Percentiles rank a stretch among this genome's conserved stretches.
These are phyloP conservation scores for Oreotrochilus melanogaster DNA, from an alignment of 2,113 vertebrate genomes.

Conservation along the genomic window DNA sequence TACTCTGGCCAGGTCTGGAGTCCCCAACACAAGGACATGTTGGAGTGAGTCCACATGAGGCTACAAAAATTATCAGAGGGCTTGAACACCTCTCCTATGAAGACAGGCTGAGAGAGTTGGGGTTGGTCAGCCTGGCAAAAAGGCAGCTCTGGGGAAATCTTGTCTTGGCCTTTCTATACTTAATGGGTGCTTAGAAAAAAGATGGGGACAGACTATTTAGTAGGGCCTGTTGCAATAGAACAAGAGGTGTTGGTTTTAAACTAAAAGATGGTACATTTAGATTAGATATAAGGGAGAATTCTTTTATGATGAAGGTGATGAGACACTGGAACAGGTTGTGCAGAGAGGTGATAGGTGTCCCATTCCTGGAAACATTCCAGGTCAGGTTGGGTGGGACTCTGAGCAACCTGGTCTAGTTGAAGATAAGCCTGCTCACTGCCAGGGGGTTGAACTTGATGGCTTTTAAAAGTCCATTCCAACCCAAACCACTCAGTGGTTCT, in stretches of 20 bases:
- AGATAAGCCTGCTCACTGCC: not conserved
- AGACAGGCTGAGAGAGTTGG: not conserved
- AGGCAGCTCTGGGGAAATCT: not conserved
- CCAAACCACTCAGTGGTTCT: not conserved
- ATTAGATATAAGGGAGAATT: not conserved
- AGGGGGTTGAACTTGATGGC: not conserved
- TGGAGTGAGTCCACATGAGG: not conserved
- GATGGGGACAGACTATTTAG: not conserved
- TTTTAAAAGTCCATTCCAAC: not conserved
- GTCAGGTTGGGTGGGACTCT: not conserved
- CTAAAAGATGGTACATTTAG: not conserved
- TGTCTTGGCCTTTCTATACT: not conserved
- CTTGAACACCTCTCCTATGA: fast-evolving
- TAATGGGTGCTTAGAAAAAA: not conserved
- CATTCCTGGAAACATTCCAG: not conserved
- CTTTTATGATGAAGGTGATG: fast-evolving
- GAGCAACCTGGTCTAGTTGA: not conserved
- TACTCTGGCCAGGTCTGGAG: fast-evolving
- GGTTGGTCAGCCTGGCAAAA: not conserved
- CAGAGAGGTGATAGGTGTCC: not conserved
- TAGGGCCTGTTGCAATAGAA: fast-evolving
- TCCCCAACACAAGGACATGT: fast-evolving
- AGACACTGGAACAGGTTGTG: not conserved
- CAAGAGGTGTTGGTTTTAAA: not conserved
- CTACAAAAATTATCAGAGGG: fast-evolving